These are phyloP conservation scores for Phragmatobia fuliginosa DNA, from an alignment of 2,888 invertebrate genomes.

Conservation along the genomic window DNA sequence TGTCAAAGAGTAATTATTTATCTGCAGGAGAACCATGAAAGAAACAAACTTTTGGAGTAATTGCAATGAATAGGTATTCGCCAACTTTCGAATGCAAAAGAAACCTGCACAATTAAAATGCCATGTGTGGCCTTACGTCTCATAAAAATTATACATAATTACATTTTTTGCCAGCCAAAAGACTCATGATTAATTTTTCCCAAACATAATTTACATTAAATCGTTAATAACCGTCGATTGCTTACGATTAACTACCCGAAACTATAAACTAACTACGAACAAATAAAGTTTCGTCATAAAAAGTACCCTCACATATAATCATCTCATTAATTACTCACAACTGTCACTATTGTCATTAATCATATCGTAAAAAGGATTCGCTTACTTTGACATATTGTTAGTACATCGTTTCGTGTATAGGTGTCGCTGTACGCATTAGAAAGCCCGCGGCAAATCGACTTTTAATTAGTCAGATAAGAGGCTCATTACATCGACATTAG, in stretches of 20 bases:
- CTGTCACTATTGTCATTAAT: constrained; percentile 69
- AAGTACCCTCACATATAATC: constrained; percentile 44
- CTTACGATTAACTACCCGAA: constrained; percentile 40
- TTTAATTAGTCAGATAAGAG: constrained; percentile 85
- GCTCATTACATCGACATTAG: constrained; percentile 81
- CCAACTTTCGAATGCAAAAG: not conserved
- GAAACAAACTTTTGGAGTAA: not conserved
- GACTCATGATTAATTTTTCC: constrained; percentile 43
- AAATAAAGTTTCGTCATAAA: constrained; percentile 45
- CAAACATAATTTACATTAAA: constrained; percentile 47
- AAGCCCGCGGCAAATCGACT: constrained; percentile 82
- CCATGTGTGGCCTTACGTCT: constrained; percentile 16
- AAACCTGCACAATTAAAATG: not conserved
- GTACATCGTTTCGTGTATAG: constrained; percentile 48
- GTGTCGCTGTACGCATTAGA: constrained; percentile 68
- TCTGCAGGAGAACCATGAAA: too few relatives aligned
- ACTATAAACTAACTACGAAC: constrained; percentile 44
- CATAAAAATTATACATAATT: constrained; percentile 25
- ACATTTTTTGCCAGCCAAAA: constrained; percentile 34
- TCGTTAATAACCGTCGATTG: constrained; percentile 50
- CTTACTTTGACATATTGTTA: constrained; percentile 67
- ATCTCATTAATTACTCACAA: constrained; percentile 53
- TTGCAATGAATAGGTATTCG: not conserved
- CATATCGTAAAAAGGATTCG: constrained; percentile 69
- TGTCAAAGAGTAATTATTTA: not conserved